Evolutionary conservation across 1,140 invertebrate species (phyloP).

Genomic region (Nebria ingens): DNA sequence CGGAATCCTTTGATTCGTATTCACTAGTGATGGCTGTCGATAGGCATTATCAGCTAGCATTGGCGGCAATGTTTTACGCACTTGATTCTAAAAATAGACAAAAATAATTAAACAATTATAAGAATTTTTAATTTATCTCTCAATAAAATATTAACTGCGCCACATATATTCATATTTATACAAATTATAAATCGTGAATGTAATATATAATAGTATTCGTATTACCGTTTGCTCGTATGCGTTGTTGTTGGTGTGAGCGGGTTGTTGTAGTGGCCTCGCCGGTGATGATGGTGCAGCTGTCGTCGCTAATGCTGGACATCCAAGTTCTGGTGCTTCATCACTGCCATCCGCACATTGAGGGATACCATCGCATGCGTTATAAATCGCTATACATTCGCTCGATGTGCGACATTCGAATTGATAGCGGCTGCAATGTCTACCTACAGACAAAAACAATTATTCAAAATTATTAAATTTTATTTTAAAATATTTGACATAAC

Average conservation of each 20-base stretch:
- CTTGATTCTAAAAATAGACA: background rate
- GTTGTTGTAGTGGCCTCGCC: conserved; percentile 12
- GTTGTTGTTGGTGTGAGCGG: background rate
- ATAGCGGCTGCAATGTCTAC: conserved; percentile 56
- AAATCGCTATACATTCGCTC: conserved; percentile 87
- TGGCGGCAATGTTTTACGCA: background rate
- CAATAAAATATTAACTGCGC: too few species aligned
- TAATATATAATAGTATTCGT: background rate
- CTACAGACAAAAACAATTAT: conserved; percentile 20
- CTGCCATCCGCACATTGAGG: conserved; percentile 86
- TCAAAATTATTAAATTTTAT: too few species aligned
- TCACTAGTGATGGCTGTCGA: background rate
- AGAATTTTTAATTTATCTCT: background rate
- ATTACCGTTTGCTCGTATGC: background rate
- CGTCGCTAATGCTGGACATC: conserved; percentile 46
- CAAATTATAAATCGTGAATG: too few species aligned
- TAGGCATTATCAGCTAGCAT: background rate
- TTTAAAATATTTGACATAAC: too few species aligned
- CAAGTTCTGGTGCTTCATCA: conserved; percentile 74
- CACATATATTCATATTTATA: too few species aligned
- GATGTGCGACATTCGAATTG: conserved; percentile 79
- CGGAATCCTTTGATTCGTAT: background rate
- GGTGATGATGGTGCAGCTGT: conserved; percentile 14
- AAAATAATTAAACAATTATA: background rate
- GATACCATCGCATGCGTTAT: conserved; percentile 92